Conservation (phyloP, 2,113 vertebrate genomes). For the Bettongia penicillata region DNA sequence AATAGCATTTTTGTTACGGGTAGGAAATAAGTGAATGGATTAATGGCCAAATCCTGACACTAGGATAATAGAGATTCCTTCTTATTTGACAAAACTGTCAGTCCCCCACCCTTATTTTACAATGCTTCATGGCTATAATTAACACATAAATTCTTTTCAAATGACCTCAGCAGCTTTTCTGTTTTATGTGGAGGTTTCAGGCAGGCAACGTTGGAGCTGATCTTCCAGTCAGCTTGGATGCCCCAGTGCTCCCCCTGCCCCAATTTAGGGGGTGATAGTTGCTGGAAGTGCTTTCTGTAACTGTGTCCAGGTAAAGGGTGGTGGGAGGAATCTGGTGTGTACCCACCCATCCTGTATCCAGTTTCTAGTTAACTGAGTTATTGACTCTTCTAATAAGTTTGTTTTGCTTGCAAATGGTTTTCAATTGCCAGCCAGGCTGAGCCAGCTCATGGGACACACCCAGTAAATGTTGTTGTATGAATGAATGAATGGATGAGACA, state of each 20-base stretch:
- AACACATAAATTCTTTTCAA: background rate
- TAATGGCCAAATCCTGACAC: background rate
- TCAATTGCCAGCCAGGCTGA: conserved; percentile 1
- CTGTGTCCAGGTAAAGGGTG: background rate
- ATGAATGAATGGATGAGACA: conserved; percentile 2
- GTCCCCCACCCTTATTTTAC: background rate
- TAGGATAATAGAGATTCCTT: background rate
- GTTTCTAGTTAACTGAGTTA: background rate
- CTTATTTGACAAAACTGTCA: background rate
- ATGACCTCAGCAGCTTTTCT: background rate
- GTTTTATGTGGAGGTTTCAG: background rate
- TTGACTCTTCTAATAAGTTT: background rate
- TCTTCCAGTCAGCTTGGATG: background rate
- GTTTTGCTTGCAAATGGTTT: background rate
- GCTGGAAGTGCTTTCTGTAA: background rate
- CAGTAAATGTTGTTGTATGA: conserved; percentile 28
- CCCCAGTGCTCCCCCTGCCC: background rate
- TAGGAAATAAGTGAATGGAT: background rate
- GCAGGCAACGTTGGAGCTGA: background rate
- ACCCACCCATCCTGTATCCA: background rate
- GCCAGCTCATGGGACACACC: conserved; percentile 22
- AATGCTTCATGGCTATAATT: background rate
- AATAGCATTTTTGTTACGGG: background rate
- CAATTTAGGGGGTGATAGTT: background rate
- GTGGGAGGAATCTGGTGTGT: background rate